Base-by-base conservation (phyloP, 2,797 vertebrate species). In the Tamandua tetradactyla region DNA sequence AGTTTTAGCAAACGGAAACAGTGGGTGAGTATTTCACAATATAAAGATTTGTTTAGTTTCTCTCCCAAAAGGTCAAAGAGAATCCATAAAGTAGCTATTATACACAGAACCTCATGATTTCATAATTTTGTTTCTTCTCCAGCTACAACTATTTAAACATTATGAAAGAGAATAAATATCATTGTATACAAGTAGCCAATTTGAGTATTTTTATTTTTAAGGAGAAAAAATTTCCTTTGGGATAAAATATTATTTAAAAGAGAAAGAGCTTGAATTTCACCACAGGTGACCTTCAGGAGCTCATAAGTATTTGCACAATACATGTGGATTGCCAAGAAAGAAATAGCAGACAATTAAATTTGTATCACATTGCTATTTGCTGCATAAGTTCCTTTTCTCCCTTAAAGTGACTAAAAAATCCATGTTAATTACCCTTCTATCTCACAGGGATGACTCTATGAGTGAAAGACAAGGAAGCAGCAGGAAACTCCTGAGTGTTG, bases 311-410 rank as follows among this genome's bases (percentile, higher is more conserved):
- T 95, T 76, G 17, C 30, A 74, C n/a, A 47, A 23, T 52, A 14
- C 23, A 20, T 68, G 22, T 80, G 78, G 12, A 32, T 71, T 91
- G 49, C 84, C 93, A 74, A 91, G 40, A 92, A 91, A 22, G 30
- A 93, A 71, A 32, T 10, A 85, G 42, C 49, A 88, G 81, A 91
- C 57, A 69, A 93, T 94, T 95, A 94, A 84, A 95, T 94, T 88
- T 59, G 72, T 76, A 68, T 42, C 47, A 79, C 37, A 61, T 86
- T 95, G 62, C n/a, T 79, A 79, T 57, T 71, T 94, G 52, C 52
- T 81, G 57, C 59, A 40, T 87, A 93, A 91, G 83, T 81, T 89
- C 44, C 55, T 93, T 94, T 89, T 89, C 66, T 72, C 59, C 74
- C 89, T 13, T 81, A 87, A 61, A 61, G 71, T 84, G 35, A 14